Conservation (phyloP, 2,113 vertebrate genomes). For the Penelope pileata region DNA sequence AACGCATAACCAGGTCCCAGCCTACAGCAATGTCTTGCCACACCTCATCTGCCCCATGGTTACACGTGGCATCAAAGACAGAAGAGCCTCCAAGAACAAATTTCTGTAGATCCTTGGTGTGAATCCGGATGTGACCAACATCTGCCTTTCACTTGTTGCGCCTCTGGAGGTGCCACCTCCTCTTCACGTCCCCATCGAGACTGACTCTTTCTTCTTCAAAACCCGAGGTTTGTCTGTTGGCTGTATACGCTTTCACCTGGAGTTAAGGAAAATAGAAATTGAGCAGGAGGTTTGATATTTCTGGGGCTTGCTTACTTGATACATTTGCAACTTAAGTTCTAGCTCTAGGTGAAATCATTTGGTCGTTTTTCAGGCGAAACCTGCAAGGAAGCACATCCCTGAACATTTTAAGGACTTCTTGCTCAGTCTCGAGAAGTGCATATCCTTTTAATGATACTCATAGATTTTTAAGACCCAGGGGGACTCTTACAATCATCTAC, state of each 20-base stretch:
- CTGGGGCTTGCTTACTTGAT: neutral
- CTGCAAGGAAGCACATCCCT: neutral
- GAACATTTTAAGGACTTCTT: neutral
- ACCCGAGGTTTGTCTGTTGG: neutral
- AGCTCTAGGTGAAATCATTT: neutral
- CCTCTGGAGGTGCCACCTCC: neutral
- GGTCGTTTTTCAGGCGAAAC: neutral
- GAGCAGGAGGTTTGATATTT: neutral
- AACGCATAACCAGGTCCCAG: neutral
- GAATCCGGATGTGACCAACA: neutral
- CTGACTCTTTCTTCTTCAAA: neutral
- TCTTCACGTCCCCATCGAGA: accelerated
- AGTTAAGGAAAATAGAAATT: neutral
- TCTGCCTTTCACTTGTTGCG: neutral
- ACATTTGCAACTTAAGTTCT: neutral
- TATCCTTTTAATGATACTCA: neutral
- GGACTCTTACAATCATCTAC: neutral
- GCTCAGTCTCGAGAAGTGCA: neutral
- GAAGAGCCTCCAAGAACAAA: neutral
- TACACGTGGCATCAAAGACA: neutral
- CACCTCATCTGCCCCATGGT: neutral
- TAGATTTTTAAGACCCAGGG: conserved; percentile 29
- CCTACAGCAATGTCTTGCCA: neutral
- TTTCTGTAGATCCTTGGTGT: neutral
- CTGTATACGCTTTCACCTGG: neutral